Conservation (phyloP, 2,888 invertebrate genomes). For the Caenorhabditis afra region DNA sequence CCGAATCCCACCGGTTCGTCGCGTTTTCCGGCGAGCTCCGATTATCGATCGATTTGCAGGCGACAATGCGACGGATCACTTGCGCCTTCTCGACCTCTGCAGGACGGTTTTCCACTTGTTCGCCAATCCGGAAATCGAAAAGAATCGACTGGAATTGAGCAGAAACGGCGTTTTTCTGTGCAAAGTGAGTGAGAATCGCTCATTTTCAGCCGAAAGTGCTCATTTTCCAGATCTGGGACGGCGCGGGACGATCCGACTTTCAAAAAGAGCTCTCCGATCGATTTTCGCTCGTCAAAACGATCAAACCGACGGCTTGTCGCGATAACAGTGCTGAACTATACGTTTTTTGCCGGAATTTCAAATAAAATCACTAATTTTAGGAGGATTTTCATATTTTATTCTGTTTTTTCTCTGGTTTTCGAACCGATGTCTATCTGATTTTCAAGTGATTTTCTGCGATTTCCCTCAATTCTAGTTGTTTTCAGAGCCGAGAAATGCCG, state of each 20-base stretch:
- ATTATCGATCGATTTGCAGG: conserved; percentile 49
- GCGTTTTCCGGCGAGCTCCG: no score
- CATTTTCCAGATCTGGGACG: conserved; percentile 78
- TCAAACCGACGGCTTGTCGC: conserved; percentile 80
- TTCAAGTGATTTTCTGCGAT: conserved; percentile 9
- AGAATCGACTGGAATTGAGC: conserved; percentile 64
- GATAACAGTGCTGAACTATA: conserved; percentile 79
- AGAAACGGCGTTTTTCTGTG: conserved; percentile 73
- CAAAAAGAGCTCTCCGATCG: conserved; percentile 64
- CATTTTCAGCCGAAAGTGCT: background rate
- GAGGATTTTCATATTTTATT: conserved; percentile 5
- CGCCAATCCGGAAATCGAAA: background rate
- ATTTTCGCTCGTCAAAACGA: conserved; percentile 69
- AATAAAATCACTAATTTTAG: conserved; percentile 11
- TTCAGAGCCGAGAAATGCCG: conserved; percentile 59
- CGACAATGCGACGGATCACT: conserved; percentile 71
- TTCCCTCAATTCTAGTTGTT: no score
- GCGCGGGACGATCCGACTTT: conserved; percentile 67
- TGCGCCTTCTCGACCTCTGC: conserved; percentile 73
- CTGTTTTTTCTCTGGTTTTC: conserved; percentile 2
- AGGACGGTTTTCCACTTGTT: conserved; percentile 68
- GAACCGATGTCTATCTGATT: conserved; percentile 6
- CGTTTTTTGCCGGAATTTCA: conserved; percentile 62
- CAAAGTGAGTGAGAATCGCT: conserved; percentile 57
- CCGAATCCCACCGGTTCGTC: conserved; percentile 77